Evolutionary conservation across 2,113 vertebrate genomes (phyloP).

Genomic region (Triplophysa rosa): DNA sequence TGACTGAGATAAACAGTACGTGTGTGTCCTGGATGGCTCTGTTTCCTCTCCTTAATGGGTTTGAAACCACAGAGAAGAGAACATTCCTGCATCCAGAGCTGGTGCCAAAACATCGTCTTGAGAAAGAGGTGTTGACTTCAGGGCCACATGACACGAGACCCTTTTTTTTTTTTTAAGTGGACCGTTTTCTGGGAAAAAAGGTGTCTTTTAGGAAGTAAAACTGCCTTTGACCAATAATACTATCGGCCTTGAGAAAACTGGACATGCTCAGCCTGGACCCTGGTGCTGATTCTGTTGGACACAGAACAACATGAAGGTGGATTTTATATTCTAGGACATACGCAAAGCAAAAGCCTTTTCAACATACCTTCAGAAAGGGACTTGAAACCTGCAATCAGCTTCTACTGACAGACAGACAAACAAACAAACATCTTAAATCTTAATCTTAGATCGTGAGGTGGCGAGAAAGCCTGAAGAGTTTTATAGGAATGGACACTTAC

Average conservation of each 20-base stretch:
- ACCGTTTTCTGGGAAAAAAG: slow-evolving; percentile 8
- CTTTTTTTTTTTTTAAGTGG: slow-evolving; percentile 8
- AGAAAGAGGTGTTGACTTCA: slow-evolving; percentile 48
- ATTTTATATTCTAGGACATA: slow-evolving; percentile 23
- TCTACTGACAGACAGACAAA: slow-evolving; percentile 32
- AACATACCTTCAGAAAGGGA: slow-evolving; percentile 32
- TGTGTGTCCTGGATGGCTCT: slow-evolving; percentile 63
- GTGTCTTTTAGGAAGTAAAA: neutral
- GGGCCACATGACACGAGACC: slow-evolving; percentile 43
- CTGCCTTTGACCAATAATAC: neutral
- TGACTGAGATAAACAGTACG: slow-evolving; percentile 69
- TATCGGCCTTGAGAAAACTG: slow-evolving; percentile 7
- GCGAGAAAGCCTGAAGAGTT: slow-evolving; percentile 33
- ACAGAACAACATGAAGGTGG: neutral
- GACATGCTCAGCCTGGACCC: slow-evolving; percentile 15
- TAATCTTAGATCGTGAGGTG: neutral
- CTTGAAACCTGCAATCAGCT: neutral
- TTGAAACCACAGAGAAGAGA: slow-evolving; percentile 57
- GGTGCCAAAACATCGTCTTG: slow-evolving; percentile 49
- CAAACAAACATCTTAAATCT: slow-evolving; percentile 17
- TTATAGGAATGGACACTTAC: slow-evolving; percentile 44
- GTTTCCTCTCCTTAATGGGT: slow-evolving; percentile 56
- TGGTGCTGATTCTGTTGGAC: slow-evolving; percentile 11
- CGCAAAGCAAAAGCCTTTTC: slow-evolving; percentile 26
- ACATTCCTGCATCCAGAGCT: slow-evolving; percentile 49